Base-by-base conservation (phyloP, 2,797 vertebrate species). In the Sebastes diaconus region DNA sequence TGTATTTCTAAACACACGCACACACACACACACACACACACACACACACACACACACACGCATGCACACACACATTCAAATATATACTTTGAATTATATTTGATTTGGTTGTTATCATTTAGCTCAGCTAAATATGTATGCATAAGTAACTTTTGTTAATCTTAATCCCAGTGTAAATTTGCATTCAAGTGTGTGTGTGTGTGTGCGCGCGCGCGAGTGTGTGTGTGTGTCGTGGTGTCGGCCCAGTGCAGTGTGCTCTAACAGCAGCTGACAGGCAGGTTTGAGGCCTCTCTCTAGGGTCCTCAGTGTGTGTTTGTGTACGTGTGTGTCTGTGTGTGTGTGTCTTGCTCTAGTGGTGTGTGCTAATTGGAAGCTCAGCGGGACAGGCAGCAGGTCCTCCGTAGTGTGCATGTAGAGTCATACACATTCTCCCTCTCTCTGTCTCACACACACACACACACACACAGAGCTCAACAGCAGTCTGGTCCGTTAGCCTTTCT, bases 241-340 rank as follows among this genome's bases (percentile, higher is more conserved):
- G 88, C 83, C 90, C 86, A 88, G 78, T 93, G 93, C 96, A 95
- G 93, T 94, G 96, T 97, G 96, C 97, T 97, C 93, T 98, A 98
- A 99, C 94, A 94, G 91, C 94, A 96, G 95, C 96, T 98, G 98
- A 98, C 98, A 99, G 97, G 96, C 96, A 96, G 97, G 97, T 97
- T 98, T 96, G 92, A 88, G 96, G 96, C 94, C 95, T 94, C 94
- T 97, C 97, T 98, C 98, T 92, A 91, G 97, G 96, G 97, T 97
- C 93, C 69, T 96, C 34, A 34, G 66, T 89, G 88, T 90, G 81
- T 87, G 83, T 85, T 34, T 82, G 67, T 75, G 73, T 73, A 18
- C 58, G 61, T 67, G 85, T 73, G 81, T 83, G 77, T 75, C 34
- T 82, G 68, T 83, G 85, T 90, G 86, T 83, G 85, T 87, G 89